These are phyloP conservation scores for Perizoma affinitatum DNA, from an alignment of 2,888 invertebrate genomes.

Conservation along the genomic window DNA sequence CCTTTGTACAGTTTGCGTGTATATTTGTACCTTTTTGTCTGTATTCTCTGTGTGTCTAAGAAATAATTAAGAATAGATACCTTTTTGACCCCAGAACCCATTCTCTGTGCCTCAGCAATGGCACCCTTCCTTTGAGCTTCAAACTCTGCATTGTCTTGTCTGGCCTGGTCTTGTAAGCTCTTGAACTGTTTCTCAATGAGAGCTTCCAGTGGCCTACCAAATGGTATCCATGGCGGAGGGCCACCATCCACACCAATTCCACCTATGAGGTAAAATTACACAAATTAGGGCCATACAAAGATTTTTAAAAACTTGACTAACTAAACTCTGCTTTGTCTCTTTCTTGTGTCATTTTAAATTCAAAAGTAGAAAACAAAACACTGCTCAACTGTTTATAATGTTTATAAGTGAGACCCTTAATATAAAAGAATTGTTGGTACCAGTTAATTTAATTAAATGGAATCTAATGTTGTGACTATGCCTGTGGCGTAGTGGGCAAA, in stretches of 20 bases:
- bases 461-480: no score
- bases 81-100: constrained; percentile 81
- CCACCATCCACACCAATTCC: constrained; percentile 88
- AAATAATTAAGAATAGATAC: constrained; percentile 44
- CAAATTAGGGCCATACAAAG: no score
- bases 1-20: no score
- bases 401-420: no score
- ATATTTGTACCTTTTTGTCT: no score
- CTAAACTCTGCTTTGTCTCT: background rate
- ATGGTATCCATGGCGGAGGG: constrained; percentile 96
- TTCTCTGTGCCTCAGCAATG: constrained; percentile 93
- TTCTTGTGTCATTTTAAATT: background rate
- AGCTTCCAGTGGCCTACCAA: constrained; percentile 90
- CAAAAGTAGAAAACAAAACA: background rate
- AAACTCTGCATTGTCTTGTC: constrained; percentile 92
- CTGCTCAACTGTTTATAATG: no score
- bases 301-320: background rate
- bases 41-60: no score
- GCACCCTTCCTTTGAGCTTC: constrained; percentile 95
- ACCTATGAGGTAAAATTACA: constrained; percentile 52
- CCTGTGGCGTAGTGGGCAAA: no score
- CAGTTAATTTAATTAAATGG: no score
- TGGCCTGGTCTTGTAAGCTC: constrained; percentile 85
- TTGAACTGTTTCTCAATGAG: constrained; percentile 88
- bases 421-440: no score